phyloP scores from a whole-genome alignment of 2,888 invertebrate species.

The Dasypolia templi region DNA sequence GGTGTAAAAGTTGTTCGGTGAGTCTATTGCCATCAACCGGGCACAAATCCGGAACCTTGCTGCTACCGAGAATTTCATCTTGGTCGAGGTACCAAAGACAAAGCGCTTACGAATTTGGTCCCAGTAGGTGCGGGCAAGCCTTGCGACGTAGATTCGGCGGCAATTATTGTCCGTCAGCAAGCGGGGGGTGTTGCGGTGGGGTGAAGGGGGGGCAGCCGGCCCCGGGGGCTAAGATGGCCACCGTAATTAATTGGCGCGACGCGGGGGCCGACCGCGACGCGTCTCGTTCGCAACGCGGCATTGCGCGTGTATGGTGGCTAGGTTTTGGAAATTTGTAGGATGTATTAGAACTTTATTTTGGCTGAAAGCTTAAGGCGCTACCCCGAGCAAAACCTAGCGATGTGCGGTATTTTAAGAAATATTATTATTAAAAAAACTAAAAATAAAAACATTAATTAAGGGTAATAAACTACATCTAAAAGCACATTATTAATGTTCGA shows the following conservation, averaged over 20 bases:
- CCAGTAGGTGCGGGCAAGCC: constrained; percentile 65
- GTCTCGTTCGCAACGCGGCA: constrained; percentile 86
- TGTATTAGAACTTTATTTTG: not conserved
- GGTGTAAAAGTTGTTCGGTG: not conserved
- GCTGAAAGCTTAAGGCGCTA: not conserved
- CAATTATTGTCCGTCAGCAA: constrained; percentile 89
- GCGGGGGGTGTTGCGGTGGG: constrained; percentile 67
- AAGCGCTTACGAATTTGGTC: constrained; percentile 62
- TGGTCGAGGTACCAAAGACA: constrained; percentile 48
- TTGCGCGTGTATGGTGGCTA: constrained; percentile 79
- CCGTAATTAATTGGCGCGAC: constrained; percentile 91
- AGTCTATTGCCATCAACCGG: not conserved
- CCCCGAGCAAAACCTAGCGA: too few relatives aligned
- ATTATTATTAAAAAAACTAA: too few relatives aligned
- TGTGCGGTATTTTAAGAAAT: too few relatives aligned
- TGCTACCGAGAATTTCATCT: constrained; percentile 36
- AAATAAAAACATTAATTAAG: too few relatives aligned
- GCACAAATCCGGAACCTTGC: not conserved
- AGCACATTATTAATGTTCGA: too few relatives aligned
- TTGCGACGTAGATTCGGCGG: constrained; percentile 82
- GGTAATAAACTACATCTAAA: too few relatives aligned
- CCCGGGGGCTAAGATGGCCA: constrained; percentile 88
- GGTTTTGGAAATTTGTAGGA: constrained; percentile 23
- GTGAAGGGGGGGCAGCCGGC: constrained; percentile 70
- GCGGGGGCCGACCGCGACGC: constrained; percentile 89